Conservation (phyloP, 2,797 vertebrate genomes). For the Hyperoplus immaculatus region DNA sequence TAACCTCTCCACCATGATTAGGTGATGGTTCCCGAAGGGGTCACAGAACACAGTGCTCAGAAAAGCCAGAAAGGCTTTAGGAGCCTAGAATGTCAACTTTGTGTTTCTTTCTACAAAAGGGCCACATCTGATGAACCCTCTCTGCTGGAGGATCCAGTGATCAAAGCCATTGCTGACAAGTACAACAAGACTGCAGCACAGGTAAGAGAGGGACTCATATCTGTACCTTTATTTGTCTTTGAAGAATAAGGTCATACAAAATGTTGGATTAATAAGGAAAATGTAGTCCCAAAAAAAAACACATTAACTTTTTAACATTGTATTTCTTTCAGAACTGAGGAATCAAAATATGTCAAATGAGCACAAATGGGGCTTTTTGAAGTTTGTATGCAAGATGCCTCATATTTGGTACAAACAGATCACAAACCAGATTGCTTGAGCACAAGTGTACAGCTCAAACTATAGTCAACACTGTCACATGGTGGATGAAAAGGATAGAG, state of each 20-base stretch:
- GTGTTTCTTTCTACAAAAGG: slow-evolving; percentile 72
- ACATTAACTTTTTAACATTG: not conserved
- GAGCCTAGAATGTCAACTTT: not conserved
- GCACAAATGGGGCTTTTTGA: too few species aligned
- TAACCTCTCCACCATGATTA: too few species aligned
- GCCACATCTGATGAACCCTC: slow-evolving; percentile 88
- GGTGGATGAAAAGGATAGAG: not conserved
- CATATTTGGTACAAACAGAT: not conserved
- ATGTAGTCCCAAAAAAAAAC: not conserved
- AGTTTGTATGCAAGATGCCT: not conserved
- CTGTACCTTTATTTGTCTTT: not conserved
- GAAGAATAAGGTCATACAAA: not conserved
- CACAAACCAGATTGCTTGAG: not conserved
- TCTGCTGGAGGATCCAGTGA: slow-evolving; percentile 89
- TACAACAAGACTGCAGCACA: slow-evolving; percentile 91
- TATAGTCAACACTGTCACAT: not conserved
- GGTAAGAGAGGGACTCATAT: slow-evolving; percentile 69
- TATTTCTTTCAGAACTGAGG: not conserved
- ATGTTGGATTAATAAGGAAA: not conserved
- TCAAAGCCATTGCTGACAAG: slow-evolving; percentile 89
- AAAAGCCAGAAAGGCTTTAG: not conserved
- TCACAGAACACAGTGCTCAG: too few species aligned
- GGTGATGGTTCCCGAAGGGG: too few species aligned
- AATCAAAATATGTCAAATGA: not conserved
- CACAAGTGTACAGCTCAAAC: not conserved